Percentiles rank a stretch among this genome's conserved stretches.
Evolutionary conservation across 2,113 vertebrate species (phyloP).

Genomic region (Catharus fuscescens): DNA sequence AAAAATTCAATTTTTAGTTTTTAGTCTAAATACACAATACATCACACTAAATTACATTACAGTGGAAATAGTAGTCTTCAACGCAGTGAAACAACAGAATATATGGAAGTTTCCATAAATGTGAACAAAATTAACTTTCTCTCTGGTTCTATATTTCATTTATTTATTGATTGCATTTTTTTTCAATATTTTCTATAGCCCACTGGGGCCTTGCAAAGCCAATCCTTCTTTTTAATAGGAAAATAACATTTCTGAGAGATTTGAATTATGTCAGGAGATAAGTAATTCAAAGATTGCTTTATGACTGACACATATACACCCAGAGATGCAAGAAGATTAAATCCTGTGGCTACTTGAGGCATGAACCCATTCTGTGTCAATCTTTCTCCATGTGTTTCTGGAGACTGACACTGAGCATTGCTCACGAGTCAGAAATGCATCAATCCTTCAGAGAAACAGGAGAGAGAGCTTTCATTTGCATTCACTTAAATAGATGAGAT

Average conservation of each 20-base stretch:
- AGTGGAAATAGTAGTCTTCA: background rate
- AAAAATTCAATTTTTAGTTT: background rate
- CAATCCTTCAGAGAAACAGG: background rate
- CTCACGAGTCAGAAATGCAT: background rate
- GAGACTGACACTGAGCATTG: background rate
- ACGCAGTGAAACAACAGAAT: background rate
- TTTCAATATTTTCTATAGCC: background rate
- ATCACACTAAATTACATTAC: background rate
- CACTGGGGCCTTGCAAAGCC: background rate
- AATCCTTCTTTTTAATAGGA: slow-evolving; percentile 50
- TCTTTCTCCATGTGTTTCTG: slow-evolving; percentile 23
- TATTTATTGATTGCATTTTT: background rate
- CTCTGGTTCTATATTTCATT: background rate
- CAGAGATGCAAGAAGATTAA: background rate
- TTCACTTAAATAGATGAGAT: slow-evolving; percentile 24
- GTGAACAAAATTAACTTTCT: background rate
- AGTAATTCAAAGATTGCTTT: slow-evolving; percentile 27
- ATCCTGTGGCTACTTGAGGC: background rate
- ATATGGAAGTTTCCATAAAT: background rate
- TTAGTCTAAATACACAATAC: background rate
- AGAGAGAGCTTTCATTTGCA: slow-evolving; percentile 32
- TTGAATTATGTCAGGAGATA: slow-evolving; percentile 45
- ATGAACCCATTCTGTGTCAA: background rate
- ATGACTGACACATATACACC: slow-evolving; percentile 10
- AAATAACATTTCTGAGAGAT: slow-evolving; percentile 45